phyloP scores from a whole-genome alignment of 2,797 vertebrate genomes.

The Falco biarmicus region DNA sequence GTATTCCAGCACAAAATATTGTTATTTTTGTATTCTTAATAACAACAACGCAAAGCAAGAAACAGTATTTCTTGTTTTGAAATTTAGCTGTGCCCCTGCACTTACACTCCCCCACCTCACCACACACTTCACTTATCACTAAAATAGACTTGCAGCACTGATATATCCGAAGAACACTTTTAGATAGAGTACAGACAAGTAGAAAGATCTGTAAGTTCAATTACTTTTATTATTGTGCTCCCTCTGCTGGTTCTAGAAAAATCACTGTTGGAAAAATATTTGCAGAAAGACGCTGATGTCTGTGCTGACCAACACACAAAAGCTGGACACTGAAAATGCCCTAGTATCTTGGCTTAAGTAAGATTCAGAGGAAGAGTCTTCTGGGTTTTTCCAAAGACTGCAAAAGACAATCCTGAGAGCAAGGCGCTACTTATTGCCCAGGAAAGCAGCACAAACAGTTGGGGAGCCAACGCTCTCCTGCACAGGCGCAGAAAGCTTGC shows the following conservation, averaged over 20 bases:
- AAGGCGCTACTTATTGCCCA: neutral
- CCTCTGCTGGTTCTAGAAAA: constrained; percentile 46
- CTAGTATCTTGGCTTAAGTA: neutral
- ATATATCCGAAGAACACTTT: neutral
- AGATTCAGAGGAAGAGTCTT: neutral
- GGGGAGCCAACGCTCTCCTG: neutral
- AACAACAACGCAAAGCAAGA: neutral
- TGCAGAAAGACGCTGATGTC: neutral
- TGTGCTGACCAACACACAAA: neutral
- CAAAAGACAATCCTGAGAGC: neutral
- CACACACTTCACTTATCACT: neutral
- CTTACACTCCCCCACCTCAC: neutral
- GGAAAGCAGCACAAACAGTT: neutral
- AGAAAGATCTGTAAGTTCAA: neutral
- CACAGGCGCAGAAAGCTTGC: neutral
- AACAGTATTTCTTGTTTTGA: neutral
- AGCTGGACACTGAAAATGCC: neutral
- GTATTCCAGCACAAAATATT: neutral
- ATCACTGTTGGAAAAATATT: neutral
- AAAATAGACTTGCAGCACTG: neutral
- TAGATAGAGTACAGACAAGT: neutral
- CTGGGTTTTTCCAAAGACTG: neutral
- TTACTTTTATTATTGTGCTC: constrained; percentile 34
- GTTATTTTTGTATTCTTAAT: neutral
- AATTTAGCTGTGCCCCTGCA: neutral